Conservation (phyloP, 2,888 invertebrate species). For the Folsomia candida region DNA sequence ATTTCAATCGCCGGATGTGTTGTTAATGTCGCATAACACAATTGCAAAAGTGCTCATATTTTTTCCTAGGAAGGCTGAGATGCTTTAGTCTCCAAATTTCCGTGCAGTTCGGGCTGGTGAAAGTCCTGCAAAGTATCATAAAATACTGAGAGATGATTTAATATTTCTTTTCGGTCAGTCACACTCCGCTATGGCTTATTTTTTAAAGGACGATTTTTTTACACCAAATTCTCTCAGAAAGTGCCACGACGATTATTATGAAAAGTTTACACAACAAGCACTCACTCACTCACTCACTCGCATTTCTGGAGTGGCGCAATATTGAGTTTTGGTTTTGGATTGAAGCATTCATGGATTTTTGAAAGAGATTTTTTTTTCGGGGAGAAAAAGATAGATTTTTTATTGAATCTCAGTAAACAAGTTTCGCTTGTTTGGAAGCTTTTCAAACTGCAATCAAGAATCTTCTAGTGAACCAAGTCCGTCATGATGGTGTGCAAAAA, state of each 20-base stretch:
- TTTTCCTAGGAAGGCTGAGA: too few relatives aligned
- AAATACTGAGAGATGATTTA: too few relatives aligned
- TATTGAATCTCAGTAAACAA: slow-evolving; percentile 5
- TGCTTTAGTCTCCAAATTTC: too few relatives aligned
- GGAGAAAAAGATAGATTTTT: background rate
- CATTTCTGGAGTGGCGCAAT: background rate
- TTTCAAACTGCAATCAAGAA: slow-evolving; percentile 3
- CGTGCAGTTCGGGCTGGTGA: too few relatives aligned
- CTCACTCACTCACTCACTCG: background rate
- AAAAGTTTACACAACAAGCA: background rate
- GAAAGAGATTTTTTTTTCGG: background rate
- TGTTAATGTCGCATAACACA: too few relatives aligned
- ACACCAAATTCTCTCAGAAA: background rate
- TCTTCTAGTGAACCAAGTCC: background rate
- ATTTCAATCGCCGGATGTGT: background rate
- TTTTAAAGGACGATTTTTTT: too few relatives aligned
- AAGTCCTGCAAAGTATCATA: too few relatives aligned
- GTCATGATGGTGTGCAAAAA: slow-evolving; percentile 2
- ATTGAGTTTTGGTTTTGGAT: background rate
- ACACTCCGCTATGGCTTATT: too few relatives aligned
- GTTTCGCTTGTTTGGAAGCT: slow-evolving; percentile 1
- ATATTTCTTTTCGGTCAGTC: too few relatives aligned
- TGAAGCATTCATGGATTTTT: background rate
- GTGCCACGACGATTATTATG: background rate
- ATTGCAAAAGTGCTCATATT: too few relatives aligned